A percentile compares a stretch with the other conserved stretches of the same genome.
Evolutionary conservation across 2,113 vertebrate genomes (phyloP).

Genomic region (Ciconia boyciana): DNA sequence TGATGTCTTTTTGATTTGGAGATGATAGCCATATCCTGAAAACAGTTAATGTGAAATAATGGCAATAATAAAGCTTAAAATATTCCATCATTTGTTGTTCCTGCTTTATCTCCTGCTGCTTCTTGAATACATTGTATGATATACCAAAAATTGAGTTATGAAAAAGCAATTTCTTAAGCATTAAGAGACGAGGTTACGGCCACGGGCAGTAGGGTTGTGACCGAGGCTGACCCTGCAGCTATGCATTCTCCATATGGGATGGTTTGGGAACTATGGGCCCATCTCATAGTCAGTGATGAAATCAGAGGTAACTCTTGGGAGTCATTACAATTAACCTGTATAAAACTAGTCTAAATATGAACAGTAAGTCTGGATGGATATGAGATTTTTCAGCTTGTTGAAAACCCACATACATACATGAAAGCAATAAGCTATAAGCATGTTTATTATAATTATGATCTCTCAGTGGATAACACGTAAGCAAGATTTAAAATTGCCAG

Average conservation of each 20-base stretch:
- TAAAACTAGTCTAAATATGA: not conserved
- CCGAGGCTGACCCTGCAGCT: not conserved
- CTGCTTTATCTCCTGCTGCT: not conserved
- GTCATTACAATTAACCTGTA: not conserved
- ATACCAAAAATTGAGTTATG: not conserved
- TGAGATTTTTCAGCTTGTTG: not conserved
- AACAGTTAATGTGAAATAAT: not conserved
- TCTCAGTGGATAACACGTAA: not conserved
- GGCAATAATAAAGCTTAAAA: not conserved
- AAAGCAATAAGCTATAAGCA: not conserved
- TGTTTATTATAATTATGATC: not conserved
- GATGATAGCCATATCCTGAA: not conserved
- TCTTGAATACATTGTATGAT: not conserved
- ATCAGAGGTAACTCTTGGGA: not conserved
- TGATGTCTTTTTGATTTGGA: not conserved
- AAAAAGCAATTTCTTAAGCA: not conserved
- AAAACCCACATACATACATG: not conserved
- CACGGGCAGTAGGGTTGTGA: not conserved
- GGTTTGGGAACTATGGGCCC: not conserved
- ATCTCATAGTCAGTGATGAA: not conserved
- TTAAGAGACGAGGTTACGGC: not conserved
- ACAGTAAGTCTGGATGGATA: not conserved
- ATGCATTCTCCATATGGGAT: not conserved
- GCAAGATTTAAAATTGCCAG: not conserved
- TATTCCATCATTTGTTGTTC: not conserved